Evolutionary conservation across 2,113 vertebrate genomes (phyloP).

Genomic region (Neomonachus schauinslandi): DNA sequence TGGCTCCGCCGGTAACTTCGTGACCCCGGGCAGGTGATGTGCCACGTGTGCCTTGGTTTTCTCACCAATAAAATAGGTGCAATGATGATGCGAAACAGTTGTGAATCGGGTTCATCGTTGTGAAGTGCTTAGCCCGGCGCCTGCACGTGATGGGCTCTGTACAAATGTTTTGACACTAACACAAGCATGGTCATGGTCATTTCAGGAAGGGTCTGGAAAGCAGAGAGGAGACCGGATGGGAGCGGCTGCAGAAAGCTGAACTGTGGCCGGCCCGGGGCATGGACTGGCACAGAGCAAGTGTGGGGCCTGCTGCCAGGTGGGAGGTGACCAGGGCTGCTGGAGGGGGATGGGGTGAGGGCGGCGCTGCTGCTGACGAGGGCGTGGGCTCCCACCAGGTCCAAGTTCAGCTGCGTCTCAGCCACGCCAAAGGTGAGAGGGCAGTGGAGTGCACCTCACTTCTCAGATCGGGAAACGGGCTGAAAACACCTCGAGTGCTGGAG

Average conservation of each 20-base stretch:
- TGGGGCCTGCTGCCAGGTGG: not conserved
- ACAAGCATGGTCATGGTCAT: fast-evolving
- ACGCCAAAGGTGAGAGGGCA: not conserved
- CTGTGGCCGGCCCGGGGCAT: not conserved
- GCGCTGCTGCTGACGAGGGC: not conserved
- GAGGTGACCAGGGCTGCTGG: not conserved
- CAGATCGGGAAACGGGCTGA: not conserved
- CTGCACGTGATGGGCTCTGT: fast-evolving
- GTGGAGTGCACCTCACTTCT: not conserved
- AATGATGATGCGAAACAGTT: fast-evolving
- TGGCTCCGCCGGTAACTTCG: fast-evolving
- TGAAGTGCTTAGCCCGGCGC: fast-evolving
- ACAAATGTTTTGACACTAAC: not conserved
- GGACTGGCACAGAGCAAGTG: not conserved
- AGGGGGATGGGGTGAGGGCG: not conserved
- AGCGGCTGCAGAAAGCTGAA: not conserved
- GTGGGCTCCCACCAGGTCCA: not conserved
- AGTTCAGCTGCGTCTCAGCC: not conserved
- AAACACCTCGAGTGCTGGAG: not conserved
- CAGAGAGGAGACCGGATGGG: not conserved
- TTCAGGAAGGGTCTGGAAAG: not conserved
- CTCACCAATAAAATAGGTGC: not conserved
- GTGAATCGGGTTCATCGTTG: not conserved
- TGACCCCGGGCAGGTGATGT: not conserved
- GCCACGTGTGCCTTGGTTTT: not conserved